Conservation (phyloP, 2,113 vertebrate species). For the Isurus oxyrinchus region DNA sequence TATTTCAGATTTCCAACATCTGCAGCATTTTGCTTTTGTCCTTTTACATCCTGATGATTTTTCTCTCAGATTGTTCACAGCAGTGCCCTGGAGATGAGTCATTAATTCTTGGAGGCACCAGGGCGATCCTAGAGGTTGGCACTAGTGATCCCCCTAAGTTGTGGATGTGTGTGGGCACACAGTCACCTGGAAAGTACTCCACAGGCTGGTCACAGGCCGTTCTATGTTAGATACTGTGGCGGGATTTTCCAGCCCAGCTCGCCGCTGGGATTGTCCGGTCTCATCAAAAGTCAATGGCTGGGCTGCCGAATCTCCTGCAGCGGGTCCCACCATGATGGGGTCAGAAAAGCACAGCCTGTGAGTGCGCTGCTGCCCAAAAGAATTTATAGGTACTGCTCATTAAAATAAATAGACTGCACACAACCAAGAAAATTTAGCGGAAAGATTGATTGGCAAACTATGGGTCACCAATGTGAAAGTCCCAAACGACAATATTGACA, state of each 20-base stretch:
- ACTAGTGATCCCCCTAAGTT: not conserved
- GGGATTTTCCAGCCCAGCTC: no score
- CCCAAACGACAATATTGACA: not conserved
- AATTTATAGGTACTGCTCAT: not conserved
- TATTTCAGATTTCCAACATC: not conserved
- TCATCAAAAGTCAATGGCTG: no score
- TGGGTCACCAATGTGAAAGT: not conserved
- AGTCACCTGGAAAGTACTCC: not conserved
- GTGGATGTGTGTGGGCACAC: not conserved
- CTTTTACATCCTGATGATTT: not conserved
- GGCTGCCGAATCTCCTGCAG: no score
- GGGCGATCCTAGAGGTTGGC: not conserved
- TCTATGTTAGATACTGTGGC: not conserved
- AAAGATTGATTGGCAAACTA: not conserved
- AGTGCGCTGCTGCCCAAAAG: no score
- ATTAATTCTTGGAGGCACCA: not conserved
- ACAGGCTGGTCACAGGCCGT: not conserved
- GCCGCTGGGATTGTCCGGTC: no score
- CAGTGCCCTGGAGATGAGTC: not conserved
- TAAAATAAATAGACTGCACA: not conserved
- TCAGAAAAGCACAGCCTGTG: no score
- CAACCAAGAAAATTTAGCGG: not conserved
- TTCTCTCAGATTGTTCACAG: not conserved
- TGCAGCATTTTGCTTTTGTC: not conserved
- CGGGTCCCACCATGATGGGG: no score